Conservation (phyloP, 2,797 vertebrate genomes). For the Hylomyscus alleni region DNA sequence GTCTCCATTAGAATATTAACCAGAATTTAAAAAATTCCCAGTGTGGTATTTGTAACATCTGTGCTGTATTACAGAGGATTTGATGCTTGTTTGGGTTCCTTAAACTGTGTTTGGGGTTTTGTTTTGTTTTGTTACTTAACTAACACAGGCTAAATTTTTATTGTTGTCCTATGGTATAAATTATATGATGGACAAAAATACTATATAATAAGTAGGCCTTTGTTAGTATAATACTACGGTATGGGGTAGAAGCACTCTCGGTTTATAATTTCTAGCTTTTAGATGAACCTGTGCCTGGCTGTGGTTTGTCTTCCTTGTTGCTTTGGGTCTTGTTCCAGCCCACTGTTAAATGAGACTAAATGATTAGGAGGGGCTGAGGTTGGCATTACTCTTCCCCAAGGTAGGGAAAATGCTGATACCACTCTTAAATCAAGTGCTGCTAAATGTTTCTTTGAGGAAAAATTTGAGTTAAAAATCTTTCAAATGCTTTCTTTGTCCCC, state of each 20-base stretch:
- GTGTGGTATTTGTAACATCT: neutral
- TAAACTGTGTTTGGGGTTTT: neutral
- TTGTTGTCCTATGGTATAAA: neutral
- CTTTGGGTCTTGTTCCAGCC: neutral
- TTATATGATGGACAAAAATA: neutral
- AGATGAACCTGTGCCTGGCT: neutral
- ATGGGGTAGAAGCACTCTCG: neutral
- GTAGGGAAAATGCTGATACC: neutral
- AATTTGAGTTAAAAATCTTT: neutral
- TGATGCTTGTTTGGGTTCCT: neutral
- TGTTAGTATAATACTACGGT: neutral
- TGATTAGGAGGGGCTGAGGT: neutral
- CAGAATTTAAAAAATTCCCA: neutral
- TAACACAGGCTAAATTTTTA: neutral
- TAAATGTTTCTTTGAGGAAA: neutral
- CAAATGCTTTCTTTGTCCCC: neutral
- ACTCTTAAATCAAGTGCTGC: neutral
- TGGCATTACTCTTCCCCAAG: neutral
- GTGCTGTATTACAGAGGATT: neutral
- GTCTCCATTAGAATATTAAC: neutral
- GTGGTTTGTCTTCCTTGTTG: neutral
- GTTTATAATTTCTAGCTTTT: neutral
- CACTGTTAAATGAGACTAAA: neutral
- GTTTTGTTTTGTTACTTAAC: too few species aligned
- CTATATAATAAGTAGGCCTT: neutral